Percentiles rank a stretch among this genome's conserved stretches.
Evolutionary conservation across 2,888 invertebrate genomes (phyloP).

Genomic region (Hemaris fuciformis): DNA sequence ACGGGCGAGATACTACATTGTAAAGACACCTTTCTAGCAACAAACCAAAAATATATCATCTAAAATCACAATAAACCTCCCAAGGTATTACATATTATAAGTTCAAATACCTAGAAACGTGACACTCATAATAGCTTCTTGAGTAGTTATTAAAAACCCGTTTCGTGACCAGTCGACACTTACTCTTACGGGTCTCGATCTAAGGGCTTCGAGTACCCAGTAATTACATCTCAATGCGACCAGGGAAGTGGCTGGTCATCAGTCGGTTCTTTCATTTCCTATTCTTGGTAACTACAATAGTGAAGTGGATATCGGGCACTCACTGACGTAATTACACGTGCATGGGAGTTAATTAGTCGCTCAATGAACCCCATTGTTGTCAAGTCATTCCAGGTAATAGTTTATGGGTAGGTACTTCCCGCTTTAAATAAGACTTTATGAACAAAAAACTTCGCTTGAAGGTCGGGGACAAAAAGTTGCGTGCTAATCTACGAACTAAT

Average conservation of each 20-base stretch:
- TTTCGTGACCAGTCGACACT: not conserved
- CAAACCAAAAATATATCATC: not conserved
- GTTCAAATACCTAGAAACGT: conserved; percentile 1
- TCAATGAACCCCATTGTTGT: conserved; percentile 36
- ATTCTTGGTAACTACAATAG: conserved; percentile 27
- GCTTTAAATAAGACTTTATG: not conserved
- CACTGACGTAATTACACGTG: conserved; percentile 41
- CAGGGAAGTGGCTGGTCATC: conserved; percentile 28
- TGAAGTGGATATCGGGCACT: conserved; percentile 27
- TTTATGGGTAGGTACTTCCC: not conserved
- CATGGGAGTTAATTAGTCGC: conserved; percentile 44
- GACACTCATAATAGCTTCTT: not conserved
- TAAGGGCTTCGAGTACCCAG: conserved; percentile 10
- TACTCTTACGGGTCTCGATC: not conserved
- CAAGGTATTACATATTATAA: not conserved
- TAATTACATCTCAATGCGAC: conserved; percentile 28
- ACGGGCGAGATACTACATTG: too few species aligned
- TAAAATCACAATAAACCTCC: not conserved
- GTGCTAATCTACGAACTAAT: not conserved
- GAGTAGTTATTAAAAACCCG: not conserved
- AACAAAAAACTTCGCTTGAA: not conserved
- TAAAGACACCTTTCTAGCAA: too few species aligned
- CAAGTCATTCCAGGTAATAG: conserved; percentile 37
- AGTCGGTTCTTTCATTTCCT: conserved; percentile 34
- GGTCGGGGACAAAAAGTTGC: not conserved